Evolutionary conservation across 2,797 vertebrate species (phyloP), one percentile per base, ranked within the genome.

Genomic region (Apogon hyalosoma): DNA sequence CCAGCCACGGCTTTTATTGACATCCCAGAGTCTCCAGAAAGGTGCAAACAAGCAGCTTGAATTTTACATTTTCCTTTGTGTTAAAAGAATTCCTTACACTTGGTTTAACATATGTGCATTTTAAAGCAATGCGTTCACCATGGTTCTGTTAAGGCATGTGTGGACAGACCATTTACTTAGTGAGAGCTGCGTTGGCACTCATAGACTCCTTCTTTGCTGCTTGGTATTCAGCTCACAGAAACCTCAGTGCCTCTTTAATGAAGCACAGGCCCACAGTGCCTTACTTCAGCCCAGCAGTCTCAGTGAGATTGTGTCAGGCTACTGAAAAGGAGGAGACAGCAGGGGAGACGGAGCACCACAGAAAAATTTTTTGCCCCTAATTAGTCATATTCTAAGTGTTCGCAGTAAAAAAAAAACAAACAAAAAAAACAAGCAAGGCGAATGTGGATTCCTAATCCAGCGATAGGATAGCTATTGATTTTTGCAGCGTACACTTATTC

Each of bases 211-310:
- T 70, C 55, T 66, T 56, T 72, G 55, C 85, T 88, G 80, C 75
- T 92, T 92, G 83, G 79, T 87, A 92, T 92, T 91, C 90, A 78
- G 57, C 82, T 83, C 88, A 88, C 87, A 89, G 78, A 71, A 63
- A 24, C 58, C 33, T 64, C 62, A 61, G 81, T 65, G 79, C 64
- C 82, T 84, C 82, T 72, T 73, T 88, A 82, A 90, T 78, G 84
- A 90, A 85, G 69, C 82, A 65, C 78, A 84, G 67, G 52, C 68
- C 77, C 86, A 85, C 86, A 82, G 75, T 61, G 53, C 64, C 50
- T 82, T 61, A 54, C 43, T 82, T 78, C 73, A 87, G 58, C 70
- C 59, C 64, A 59, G 71, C 68, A 75, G 66, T 79, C 66, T 80
- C 63, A 14, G 57, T 53, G 62, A 83, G 71, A 73, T 38, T 51